Evolutionary conservation across 1,140 invertebrate genomes (phyloP).

Genomic region (Maniola jurtina): DNA sequence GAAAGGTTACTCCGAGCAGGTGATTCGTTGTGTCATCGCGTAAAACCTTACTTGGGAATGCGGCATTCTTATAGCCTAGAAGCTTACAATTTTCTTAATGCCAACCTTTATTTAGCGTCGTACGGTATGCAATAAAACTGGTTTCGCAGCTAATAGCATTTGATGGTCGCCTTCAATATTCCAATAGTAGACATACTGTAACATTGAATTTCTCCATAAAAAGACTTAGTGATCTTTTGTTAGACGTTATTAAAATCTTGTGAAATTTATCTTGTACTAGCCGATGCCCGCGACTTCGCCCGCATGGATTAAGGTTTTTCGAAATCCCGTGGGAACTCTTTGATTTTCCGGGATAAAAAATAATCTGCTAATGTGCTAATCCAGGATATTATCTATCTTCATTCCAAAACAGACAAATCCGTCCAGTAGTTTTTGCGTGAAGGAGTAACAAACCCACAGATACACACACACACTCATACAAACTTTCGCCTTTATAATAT

Average conservation of each 20-base stretch:
- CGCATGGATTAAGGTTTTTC: too few relatives aligned
- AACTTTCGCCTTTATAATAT: too few relatives aligned
- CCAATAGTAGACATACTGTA: conserved; percentile 22
- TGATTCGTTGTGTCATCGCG: conserved; percentile 34
- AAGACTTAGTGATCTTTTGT: neutral
- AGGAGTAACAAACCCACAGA: too few relatives aligned
- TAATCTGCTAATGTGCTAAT: too few relatives aligned
- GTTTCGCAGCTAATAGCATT: conserved; percentile 31
- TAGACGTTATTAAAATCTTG: neutral
- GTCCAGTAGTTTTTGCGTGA: too few relatives aligned
- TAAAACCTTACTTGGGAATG: conserved; percentile 32
- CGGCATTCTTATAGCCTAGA: conserved; percentile 35
- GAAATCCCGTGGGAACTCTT: too few relatives aligned
- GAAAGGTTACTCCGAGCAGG: conserved; percentile 29
- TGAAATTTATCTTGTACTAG: neutral
- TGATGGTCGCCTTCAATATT: conserved; percentile 31
- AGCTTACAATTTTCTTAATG: conserved; percentile 26
- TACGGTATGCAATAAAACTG: conserved; percentile 30
- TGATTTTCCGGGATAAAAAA: too few relatives aligned
- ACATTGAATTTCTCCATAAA: conserved; percentile 28
- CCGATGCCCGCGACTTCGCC: too few relatives aligned
- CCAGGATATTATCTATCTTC: too few relatives aligned
- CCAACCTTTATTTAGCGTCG: conserved; percentile 31
- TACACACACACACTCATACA: too few relatives aligned
- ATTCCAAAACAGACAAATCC: too few relatives aligned